Evolutionary conservation across 2,797 vertebrate species (phyloP).

Genomic region (Euphonia xanthogaster): DNA sequence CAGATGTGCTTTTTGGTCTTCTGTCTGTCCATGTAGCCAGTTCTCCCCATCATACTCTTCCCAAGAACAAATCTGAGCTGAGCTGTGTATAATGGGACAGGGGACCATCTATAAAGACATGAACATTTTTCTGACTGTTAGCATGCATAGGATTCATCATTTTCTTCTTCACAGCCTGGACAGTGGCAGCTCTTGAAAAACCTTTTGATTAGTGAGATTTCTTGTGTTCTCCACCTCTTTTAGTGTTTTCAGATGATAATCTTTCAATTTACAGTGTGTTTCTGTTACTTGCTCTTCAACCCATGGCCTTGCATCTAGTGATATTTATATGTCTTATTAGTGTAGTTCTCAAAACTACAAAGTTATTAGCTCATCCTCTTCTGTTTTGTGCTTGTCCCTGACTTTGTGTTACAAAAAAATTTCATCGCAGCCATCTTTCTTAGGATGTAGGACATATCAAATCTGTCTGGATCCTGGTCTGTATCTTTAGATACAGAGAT

Average conservation of each 20-base stretch:
- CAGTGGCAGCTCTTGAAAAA: not conserved
- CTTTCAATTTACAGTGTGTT: not conserved
- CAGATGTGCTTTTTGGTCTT: not conserved
- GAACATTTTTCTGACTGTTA: not conserved
- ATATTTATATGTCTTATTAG: not conserved
- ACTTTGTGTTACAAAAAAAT: not conserved
- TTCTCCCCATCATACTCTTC: not conserved
- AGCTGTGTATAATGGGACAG: accelerated
- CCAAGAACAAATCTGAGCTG: not conserved
- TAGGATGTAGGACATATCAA: not conserved
- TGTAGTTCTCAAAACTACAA: not conserved
- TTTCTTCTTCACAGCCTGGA: not conserved
- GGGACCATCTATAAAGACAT: not conserved
- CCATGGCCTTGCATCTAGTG: not conserved
- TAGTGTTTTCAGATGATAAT: not conserved
- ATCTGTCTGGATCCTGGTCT: not conserved
- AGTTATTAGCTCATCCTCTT: not conserved
- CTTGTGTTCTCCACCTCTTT: not conserved
- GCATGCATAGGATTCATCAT: accelerated
- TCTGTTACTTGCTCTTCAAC: not conserved
- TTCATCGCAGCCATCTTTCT: not conserved
- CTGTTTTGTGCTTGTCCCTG: not conserved
- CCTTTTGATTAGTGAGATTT: not conserved
- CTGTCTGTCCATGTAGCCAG: not conserved
- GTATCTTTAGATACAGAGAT: not conserved